Conservation (phyloP, 2,113 vertebrate species). For the Scytalopus superciliaris region DNA sequence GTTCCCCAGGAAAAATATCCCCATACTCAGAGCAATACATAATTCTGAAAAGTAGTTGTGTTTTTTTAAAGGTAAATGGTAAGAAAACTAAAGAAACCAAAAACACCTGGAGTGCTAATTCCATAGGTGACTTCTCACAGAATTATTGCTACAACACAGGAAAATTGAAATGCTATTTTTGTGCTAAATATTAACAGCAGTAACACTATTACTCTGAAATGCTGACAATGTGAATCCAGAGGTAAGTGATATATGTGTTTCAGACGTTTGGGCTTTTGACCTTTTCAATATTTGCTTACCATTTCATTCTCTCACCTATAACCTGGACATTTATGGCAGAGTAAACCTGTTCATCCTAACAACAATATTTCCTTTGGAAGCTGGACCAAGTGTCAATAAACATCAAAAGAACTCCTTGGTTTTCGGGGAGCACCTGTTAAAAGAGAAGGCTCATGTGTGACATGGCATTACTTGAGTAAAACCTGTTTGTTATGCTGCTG, state of each 20-base stretch:
- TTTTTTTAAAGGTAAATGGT: neutral
- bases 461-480: neutral
- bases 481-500: neutral
- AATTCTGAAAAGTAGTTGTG: neutral
- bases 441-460: neutral
- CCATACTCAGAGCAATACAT: neutral
- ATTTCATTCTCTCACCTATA: slow-evolving; percentile 24
- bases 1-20: neutral
- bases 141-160: neutral
- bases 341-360: slow-evolving; percentile 55
- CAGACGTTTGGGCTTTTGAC: neutral
- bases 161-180: neutral
- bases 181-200: slow-evolving; percentile 50
- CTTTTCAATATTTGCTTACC: slow-evolving; percentile 19
- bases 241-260: neutral
- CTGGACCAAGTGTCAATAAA: neutral
- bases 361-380: slow-evolving; percentile 33
- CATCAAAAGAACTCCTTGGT: slow-evolving; percentile 36
- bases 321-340: slow-evolving; percentile 48
- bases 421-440: slow-evolving; percentile 10
- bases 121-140: neutral
- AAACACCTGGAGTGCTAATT: neutral
- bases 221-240: neutral
- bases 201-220: slow-evolving; percentile 19
- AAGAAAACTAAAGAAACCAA: neutral